A percentile compares a stretch with the other conserved stretches of the same genome.
These are phyloP conservation scores for Tetramorium bicarinatum DNA, from an alignment of 2,888 invertebrate genomes.

Conservation along the genomic window DNA sequence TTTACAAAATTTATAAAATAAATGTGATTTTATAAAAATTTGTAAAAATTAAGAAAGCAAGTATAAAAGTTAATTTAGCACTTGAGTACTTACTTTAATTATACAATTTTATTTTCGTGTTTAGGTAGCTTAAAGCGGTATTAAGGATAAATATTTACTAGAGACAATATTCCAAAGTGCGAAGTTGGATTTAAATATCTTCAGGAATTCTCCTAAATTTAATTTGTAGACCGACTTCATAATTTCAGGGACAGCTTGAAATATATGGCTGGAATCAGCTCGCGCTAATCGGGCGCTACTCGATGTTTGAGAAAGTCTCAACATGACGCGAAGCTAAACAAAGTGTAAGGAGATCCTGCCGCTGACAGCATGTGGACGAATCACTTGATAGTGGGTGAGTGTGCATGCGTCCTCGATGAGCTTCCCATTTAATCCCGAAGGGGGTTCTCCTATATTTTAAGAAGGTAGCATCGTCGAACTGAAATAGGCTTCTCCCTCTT, in stretches of 20 bases:
- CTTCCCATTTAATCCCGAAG: constrained; percentile 23
- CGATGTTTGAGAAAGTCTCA: constrained; percentile 51
- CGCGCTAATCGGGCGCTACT: constrained; percentile 14
- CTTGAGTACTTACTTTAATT: not conserved
- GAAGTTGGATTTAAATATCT: not conserved
- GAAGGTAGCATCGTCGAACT: constrained; percentile 14
- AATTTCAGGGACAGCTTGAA: constrained; percentile 28
- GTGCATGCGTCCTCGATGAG: not conserved
- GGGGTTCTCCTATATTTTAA: constrained; percentile 7
- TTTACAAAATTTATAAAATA: not conserved
- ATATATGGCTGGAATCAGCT: constrained; percentile 13
- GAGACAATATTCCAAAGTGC: not conserved
- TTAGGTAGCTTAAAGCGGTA: not conserved
- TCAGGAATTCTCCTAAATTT: not conserved
- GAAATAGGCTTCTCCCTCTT: constrained; percentile 21
- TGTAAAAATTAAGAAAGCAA: not conserved
- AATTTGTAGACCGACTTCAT: constrained; percentile 14
- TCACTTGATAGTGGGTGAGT: constrained; percentile 71
- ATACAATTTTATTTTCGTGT: not conserved
- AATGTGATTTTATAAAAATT: not conserved
- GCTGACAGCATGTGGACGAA: constrained; percentile 67
- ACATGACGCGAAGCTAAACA: constrained; percentile 59
- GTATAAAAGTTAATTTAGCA: constrained; percentile 1
- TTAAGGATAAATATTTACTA: constrained; percentile 5
- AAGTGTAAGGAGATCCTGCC: constrained; percentile 53